A percentile compares a stretch with the other conserved stretches of the same genome.
Conservation (phyloP, 1,140 invertebrate species). For the Camponotus vicinus region DNA sequence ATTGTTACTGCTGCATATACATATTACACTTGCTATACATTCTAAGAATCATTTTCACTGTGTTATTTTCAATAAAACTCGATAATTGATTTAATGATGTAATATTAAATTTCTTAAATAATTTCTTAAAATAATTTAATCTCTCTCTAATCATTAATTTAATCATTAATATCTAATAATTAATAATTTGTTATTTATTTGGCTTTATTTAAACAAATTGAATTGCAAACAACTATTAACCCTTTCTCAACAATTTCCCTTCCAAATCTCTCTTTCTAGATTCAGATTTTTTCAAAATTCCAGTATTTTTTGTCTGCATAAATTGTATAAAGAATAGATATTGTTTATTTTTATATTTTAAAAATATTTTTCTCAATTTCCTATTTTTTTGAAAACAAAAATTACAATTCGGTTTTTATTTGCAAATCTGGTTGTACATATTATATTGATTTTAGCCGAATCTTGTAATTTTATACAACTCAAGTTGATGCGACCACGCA, state of each 20-base stretch:
- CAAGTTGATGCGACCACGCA: not conserved
- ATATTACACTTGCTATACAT: not conserved
- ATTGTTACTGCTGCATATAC: slow-evolving; percentile 1
- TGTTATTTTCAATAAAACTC: slow-evolving; percentile 2
- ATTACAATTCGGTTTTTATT: not conserved
- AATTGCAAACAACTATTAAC: not conserved
- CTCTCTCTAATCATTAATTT: slow-evolving; percentile 15
- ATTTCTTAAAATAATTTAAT: not conserved
- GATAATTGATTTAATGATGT: slow-evolving; percentile 22
- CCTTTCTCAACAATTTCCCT: not conserved
- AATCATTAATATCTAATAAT: not conserved
- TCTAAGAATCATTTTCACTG: not conserved
- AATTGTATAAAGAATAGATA: not conserved
- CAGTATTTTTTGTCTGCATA: not conserved
- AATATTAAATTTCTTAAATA: slow-evolving; percentile 50
- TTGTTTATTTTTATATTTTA: not conserved
- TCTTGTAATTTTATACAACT: not conserved
- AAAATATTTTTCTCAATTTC: not conserved
- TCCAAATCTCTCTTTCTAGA: too few relatives aligned
- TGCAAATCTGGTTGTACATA: not conserved
- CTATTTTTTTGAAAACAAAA: not conserved
- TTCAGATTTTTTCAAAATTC: not conserved
- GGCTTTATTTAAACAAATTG: not conserved
- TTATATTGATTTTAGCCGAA: not conserved
- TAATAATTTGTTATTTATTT: not conserved